Conservation (phyloP, 2,797 vertebrate genomes). For the Lepus oiostolus region DNA sequence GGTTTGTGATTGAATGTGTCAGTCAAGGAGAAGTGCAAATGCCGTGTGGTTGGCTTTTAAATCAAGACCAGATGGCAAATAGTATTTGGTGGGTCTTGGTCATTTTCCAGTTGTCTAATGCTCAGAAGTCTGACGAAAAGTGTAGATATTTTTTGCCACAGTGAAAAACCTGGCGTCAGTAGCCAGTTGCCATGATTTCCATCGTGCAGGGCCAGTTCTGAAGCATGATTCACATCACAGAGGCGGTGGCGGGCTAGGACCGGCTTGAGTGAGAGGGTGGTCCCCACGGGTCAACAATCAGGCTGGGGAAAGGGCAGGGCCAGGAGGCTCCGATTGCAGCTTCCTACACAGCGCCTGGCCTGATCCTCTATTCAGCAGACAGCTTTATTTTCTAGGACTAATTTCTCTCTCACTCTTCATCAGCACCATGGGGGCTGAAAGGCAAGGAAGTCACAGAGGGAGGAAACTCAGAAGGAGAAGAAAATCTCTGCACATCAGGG, state of each 20-base stretch:
- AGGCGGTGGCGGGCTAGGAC: neutral
- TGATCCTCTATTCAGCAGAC: conserved; percentile 83
- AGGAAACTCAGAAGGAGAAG: conserved; percentile 73
- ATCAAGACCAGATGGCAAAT: conserved; percentile 83
- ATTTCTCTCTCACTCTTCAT: conserved; percentile 73
- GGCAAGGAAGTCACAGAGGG: conserved; percentile 66
- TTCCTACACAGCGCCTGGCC: conserved; percentile 74
- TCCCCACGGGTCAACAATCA: conserved; percentile 69
- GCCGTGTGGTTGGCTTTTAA: conserved; percentile 82
- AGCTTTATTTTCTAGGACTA: conserved; percentile 79
- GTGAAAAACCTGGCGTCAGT: conserved; percentile 76
- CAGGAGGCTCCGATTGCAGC: conserved; percentile 72
- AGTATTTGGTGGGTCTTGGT: conserved; percentile 87
- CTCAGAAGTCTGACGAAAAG: conserved; percentile 78
- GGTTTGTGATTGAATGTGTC: conserved; percentile 59
- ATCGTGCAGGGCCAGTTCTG: conserved; percentile 63
- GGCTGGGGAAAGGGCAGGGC: conserved; percentile 78
- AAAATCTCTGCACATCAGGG: conserved; percentile 72
- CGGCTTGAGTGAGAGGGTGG: conserved; percentile 67
- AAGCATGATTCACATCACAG: neutral
- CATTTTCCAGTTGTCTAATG: conserved; percentile 78
- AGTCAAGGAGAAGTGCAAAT: conserved; percentile 73
- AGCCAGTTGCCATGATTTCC: conserved; percentile 75
- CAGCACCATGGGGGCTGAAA: conserved; percentile 70
- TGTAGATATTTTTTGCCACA: conserved; percentile 81